Evolutionary conservation across 2,888 invertebrate genomes (phyloP).

Genomic region (Hedya salicella): DNA sequence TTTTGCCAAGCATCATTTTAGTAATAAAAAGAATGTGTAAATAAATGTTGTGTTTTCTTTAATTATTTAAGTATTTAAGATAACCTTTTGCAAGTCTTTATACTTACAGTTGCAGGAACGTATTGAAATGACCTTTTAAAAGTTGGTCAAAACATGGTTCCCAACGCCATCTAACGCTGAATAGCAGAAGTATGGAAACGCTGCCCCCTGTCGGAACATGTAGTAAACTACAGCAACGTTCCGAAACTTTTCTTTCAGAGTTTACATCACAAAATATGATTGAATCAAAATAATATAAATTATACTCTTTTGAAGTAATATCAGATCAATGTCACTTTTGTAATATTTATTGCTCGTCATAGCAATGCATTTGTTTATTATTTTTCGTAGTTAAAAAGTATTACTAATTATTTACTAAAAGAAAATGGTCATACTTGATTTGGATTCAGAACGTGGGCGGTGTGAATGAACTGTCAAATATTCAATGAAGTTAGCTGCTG

Average conservation of each 20-base stretch:
- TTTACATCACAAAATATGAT: background rate
- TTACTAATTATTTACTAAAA: background rate
- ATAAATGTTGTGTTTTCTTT: constrained; percentile 45
- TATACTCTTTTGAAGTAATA: too few relatives aligned
- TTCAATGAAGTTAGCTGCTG: constrained; percentile 74
- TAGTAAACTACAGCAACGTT: background rate
- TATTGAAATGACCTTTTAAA: too few relatives aligned
- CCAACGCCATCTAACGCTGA: constrained; percentile 51
- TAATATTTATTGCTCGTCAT: background rate
- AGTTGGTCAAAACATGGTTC: constrained; percentile 4
- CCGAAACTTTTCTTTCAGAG: constrained; percentile 2
- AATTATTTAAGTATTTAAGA: constrained; percentile 1
- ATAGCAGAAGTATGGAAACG: constrained; percentile 44
- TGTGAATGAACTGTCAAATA: constrained; percentile 81
- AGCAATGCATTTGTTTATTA: background rate
- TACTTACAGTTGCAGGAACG: too few relatives aligned
- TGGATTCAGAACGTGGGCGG: constrained; percentile 55
- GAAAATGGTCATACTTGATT: constrained; percentile 5
- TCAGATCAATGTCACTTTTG: background rate
- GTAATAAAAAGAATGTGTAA: constrained; percentile 82
- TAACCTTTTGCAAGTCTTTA: too few relatives aligned
- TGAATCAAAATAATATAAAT: background rate
- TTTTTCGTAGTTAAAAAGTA: background rate
- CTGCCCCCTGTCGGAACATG: constrained; percentile 16
- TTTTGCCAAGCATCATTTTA: constrained; percentile 91